Conservation (phyloP, 1,140 invertebrate genomes). For the Drosophila willistoni region DNA sequence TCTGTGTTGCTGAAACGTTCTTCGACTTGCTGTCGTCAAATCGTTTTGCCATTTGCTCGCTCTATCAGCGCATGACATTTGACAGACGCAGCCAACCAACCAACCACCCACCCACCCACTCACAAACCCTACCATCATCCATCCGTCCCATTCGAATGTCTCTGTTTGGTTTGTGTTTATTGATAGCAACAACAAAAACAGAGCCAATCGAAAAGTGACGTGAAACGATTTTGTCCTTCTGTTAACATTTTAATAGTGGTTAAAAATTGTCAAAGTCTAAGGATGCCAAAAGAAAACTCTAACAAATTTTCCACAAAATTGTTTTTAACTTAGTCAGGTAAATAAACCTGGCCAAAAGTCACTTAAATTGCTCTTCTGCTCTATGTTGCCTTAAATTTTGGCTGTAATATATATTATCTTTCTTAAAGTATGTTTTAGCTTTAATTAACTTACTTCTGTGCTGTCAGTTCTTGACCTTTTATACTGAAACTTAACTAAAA, state of each 20-base stretch:
- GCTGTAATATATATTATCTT: too few relatives aligned
- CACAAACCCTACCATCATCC: neutral
- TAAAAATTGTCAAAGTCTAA: too few relatives aligned
- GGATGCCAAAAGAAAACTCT: too few relatives aligned
- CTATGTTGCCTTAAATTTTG: too few relatives aligned
- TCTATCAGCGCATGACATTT: conserved; percentile 77
- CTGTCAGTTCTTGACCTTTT: too few relatives aligned
- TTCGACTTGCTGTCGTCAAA: conserved; percentile 45
- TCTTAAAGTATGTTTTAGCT: too few relatives aligned
- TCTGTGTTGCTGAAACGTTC: conserved; percentile 60
- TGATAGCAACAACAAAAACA: conserved; percentile 58
- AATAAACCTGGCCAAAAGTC: too few relatives aligned
- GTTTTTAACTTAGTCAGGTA: too few relatives aligned
- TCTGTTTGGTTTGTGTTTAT: conserved; percentile 52
- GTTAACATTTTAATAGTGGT: neutral
- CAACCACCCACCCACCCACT: neutral
- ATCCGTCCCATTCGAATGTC: conserved; percentile 10
- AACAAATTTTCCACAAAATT: too few relatives aligned
- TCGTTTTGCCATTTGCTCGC: conserved; percentile 69
- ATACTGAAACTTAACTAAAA: too few relatives aligned
- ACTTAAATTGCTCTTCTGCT: too few relatives aligned
- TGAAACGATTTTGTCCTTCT: conserved; percentile 26
- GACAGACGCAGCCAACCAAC: conserved; percentile 44
- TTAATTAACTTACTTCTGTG: too few relatives aligned
- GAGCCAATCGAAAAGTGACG: conserved; percentile 58